Evolutionary conservation across 2,888 invertebrate genomes (phyloP).

Genomic region (Dryomyza anilis): DNA sequence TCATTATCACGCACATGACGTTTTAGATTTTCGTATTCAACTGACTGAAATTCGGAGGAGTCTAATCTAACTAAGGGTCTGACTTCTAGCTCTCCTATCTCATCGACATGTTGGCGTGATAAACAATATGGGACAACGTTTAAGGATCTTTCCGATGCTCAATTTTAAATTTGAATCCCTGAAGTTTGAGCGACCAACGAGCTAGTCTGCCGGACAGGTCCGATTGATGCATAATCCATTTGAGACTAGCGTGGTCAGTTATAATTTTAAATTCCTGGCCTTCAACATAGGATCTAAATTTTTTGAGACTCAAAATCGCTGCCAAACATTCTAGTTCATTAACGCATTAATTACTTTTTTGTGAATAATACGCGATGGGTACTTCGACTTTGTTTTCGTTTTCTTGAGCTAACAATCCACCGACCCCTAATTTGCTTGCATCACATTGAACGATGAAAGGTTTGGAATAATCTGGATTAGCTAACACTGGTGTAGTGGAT

Average conservation of each 20-base stretch:
- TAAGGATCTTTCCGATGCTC: no score
- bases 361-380: no score
- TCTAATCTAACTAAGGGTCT: neutral
- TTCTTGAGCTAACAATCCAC: neutral
- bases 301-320: neutral
- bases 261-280: no score
- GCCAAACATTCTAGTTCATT: neutral
- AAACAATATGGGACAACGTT: no score
- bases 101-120: no score
- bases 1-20: neutral
- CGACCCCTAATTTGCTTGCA: no score
- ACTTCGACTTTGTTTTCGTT: neutral
- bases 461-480: no score
- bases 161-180: no score
- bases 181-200: neutral
- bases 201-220: neutral
- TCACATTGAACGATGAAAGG: no score
- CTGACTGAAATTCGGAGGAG: conserved; percentile 4
- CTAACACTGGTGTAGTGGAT: no score
- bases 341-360: conserved; percentile 1
- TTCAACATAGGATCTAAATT: conserved; percentile 16
- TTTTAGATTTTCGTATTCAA: neutral
- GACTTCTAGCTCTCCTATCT: neutral
- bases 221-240: no score
- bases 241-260: no score